phyloP scores from a whole-genome alignment of 2,113 vertebrate species.

The Grantiella picta region DNA sequence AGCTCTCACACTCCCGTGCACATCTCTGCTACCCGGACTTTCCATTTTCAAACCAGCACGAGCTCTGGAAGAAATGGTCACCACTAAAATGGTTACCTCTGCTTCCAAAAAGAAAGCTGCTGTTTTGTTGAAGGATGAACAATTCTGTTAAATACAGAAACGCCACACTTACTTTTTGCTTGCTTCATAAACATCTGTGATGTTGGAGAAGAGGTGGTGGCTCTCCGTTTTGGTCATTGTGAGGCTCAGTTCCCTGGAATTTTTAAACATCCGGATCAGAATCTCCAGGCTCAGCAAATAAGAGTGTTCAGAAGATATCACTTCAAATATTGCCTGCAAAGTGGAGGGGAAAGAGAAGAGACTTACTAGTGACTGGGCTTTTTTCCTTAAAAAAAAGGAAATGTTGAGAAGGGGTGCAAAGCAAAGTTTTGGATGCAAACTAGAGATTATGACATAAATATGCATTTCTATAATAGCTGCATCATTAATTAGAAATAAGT shows the following conservation, averaged over 20 bases:
- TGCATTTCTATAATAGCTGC: fast-evolving
- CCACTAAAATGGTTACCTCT: too few relatives aligned
- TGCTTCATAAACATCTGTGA: slow-evolving; percentile 87
- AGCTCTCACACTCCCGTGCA: not conserved
- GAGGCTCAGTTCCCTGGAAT: slow-evolving; percentile 85
- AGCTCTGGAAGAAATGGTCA: not conserved
- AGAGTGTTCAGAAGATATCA: slow-evolving; percentile 97
- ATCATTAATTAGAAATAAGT: not conserved
- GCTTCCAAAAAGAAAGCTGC: not conserved
- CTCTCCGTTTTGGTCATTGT: slow-evolving; percentile 95
- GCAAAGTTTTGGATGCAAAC: not conserved
- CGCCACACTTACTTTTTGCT: slow-evolving; percentile 87
- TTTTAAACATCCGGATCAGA: slow-evolving; percentile 93
- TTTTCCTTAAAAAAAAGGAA: not conserved
- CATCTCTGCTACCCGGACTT: fast-evolving
- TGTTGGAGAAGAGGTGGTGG: slow-evolving; percentile 98
- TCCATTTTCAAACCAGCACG: not conserved
- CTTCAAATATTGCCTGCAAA: slow-evolving; percentile 91
- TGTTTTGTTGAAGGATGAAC: fast-evolving
- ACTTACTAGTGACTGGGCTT: not conserved
- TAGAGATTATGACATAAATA: not conserved
- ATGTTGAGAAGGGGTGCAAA: not conserved
- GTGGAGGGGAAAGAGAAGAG: not conserved
- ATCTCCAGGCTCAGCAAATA: slow-evolving; percentile 95
- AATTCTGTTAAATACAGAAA: not conserved